These are phyloP conservation scores for Pangasianodon hypophthalmus DNA, from an alignment of 2,113 vertebrate genomes.

Conservation along the genomic window DNA sequence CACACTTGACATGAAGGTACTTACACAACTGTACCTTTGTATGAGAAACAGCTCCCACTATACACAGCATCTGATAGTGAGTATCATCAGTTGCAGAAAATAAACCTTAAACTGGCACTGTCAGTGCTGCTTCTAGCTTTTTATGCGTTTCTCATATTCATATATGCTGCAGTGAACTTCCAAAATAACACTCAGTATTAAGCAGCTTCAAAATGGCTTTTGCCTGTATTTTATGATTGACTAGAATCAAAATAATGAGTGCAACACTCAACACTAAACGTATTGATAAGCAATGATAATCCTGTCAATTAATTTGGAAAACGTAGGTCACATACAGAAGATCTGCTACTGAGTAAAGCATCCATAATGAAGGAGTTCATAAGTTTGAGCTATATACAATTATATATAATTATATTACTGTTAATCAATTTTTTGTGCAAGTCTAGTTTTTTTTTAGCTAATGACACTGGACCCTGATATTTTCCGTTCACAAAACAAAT, in stretches of 20 bases:
- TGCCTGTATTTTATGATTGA: background rate
- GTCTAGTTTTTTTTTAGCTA: background rate
- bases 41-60: slow-evolving; percentile 13
- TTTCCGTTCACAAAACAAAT: background rate
- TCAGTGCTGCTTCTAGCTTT: background rate
- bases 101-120: background rate
- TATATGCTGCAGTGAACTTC: background rate
- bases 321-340: background rate
- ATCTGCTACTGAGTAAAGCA: background rate
- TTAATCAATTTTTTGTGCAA: background rate
- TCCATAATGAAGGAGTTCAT: background rate
- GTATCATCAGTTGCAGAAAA: background rate
- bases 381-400: background rate
- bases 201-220: background rate
- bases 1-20: slow-evolving; percentile 28
- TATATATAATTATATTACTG: background rate
- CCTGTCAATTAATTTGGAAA: background rate
- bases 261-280: background rate
- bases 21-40: slow-evolving; percentile 13
- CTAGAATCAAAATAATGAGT: background rate
- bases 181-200: background rate
- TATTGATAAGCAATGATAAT: background rate
- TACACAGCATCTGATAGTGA: background rate
- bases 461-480: background rate
- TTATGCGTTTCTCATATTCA: background rate